Evolutionary conservation across 30 jellyfish, hydroid and myxozoan species (phyloP).

Genomic region (Haliclystus octoradiatus): DNA sequence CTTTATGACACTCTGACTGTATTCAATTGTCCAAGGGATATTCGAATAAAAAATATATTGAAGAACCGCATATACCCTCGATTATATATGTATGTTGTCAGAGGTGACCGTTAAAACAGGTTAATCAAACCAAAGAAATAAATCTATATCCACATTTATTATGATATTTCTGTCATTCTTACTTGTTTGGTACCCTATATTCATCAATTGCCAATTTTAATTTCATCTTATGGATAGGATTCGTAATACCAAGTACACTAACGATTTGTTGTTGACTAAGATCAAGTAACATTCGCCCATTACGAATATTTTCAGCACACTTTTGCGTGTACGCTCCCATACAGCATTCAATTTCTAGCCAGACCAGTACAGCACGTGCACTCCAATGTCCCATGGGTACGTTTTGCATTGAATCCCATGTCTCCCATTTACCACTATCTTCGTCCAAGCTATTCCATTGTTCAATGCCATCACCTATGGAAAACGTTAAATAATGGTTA

Average conservation of each 20-base stretch:
- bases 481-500: too few relatives aligned
- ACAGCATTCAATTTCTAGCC: conserved; percentile 74
- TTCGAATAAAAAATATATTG: too few relatives aligned
- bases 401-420: conserved; percentile 61
- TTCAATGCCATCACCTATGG: background rate
- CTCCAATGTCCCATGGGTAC: conserved; percentile 75
- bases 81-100: too few relatives aligned
- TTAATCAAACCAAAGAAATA: background rate
- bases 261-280: conserved; percentile 38
- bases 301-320: conserved; percentile 39
- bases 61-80: too few relatives aligned
- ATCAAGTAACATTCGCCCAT: conserved; percentile 47
- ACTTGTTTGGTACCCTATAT: conserved; percentile 57
- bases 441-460: background rate
- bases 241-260: conserved; percentile 34
- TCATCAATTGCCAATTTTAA: conserved; percentile 49
- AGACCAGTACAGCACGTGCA: conserved; percentile 57
- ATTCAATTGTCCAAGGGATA: too few relatives aligned
- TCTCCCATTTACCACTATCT: conserved; percentile 36
- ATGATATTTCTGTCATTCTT: background rate
- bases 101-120: background rate
- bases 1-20: too few relatives aligned
- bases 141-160: too few relatives aligned
- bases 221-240: conserved; percentile 43
- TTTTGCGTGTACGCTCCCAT: conserved; percentile 50